Percentiles rank a stretch among this genome's conserved stretches.
These are phyloP conservation scores for Sitta europaea DNA, from an alignment of 2,113 vertebrate species.

Conservation along the genomic window DNA sequence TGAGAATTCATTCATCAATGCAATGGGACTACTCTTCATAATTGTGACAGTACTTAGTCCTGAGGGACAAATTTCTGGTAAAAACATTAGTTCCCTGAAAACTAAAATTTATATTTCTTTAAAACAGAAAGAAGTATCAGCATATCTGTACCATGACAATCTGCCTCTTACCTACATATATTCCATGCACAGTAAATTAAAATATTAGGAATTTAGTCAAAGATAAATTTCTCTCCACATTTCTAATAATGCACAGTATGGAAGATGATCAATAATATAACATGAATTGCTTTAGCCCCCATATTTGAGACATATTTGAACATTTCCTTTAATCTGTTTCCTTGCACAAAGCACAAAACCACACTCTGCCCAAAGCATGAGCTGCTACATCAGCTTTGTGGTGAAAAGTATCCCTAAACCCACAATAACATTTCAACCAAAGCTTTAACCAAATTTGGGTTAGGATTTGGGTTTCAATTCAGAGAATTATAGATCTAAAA, in stretches of 20 bases:
- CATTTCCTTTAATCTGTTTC: background rate
- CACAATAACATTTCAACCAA: background rate
- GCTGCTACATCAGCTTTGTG: background rate
- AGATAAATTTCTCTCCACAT: background rate
- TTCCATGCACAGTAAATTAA: background rate
- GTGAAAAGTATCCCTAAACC: background rate
- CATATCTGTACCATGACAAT: background rate
- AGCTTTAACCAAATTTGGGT: background rate
- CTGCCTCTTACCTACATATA: background rate
- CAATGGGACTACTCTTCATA: background rate
- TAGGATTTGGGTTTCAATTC: background rate
- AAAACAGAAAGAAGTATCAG: background rate
- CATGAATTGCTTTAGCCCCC: background rate
- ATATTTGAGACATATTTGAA: background rate
- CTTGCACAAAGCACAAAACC: background rate
- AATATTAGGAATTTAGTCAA: background rate
- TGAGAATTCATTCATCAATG: background rate
- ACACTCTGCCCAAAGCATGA: background rate
- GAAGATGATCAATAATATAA: background rate
- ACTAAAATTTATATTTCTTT: background rate
- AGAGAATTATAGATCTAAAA: background rate
- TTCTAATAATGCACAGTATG: background rate
- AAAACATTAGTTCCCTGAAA: background rate
- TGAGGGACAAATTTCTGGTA: background rate
- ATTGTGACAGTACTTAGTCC: background rate